Conservation (phyloP, 2,113 vertebrate species). For the Mastomys natalensis region DNA sequence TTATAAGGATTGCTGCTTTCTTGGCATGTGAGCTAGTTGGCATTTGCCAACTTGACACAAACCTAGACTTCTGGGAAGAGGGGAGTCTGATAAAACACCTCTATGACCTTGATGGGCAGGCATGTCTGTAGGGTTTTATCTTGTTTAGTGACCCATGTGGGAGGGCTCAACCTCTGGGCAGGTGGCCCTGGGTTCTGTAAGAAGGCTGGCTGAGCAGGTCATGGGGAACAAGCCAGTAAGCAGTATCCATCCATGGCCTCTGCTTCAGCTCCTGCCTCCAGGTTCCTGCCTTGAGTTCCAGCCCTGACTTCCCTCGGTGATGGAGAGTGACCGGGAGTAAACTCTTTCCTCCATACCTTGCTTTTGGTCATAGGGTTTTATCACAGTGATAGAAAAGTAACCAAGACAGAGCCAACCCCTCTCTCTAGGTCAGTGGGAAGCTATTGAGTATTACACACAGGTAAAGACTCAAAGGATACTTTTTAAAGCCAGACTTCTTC, state of each 20-base stretch:
- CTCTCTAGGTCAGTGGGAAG: background rate
- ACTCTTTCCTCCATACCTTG: too few relatives aligned
- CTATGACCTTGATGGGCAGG: background rate
- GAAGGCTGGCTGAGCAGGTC: background rate
- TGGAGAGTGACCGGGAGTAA: background rate
- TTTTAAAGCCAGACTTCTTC: background rate
- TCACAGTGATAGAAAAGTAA: background rate
- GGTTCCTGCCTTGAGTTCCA: background rate
- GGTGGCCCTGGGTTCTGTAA: background rate
- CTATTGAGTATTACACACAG: background rate
- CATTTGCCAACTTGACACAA: background rate
- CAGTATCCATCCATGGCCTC: background rate
- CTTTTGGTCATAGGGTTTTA: background rate
- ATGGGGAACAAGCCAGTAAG: background rate
- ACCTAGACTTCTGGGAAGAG: background rate
- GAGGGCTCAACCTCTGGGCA: background rate
- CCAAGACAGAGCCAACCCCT: background rate
- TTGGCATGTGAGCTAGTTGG: background rate
- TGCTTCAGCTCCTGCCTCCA: background rate
- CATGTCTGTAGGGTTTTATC: background rate
- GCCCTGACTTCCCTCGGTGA: background rate
- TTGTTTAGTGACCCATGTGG: background rate
- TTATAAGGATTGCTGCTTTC: background rate
- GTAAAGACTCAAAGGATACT: background rate
- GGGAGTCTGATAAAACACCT: background rate